These are phyloP conservation scores for Meteorus cinctellus DNA, from an alignment of 2,888 invertebrate species.

Conservation along the genomic window DNA sequence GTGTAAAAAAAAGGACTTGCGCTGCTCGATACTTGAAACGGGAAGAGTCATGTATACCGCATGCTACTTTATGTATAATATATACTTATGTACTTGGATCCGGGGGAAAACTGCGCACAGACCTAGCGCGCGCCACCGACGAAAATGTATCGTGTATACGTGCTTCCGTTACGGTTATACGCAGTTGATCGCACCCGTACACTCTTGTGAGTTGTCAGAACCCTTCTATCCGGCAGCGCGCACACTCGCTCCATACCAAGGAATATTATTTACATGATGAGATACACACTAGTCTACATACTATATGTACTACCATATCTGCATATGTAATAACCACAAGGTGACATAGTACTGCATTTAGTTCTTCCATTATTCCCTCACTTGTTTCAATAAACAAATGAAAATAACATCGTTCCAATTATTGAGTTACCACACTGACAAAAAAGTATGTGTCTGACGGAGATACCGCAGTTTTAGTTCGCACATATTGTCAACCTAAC, in stretches of 20 bases:
- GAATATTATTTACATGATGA: conserved; percentile 16
- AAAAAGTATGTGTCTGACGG: too few relatives aligned
- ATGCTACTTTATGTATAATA: conserved; percentile 38
- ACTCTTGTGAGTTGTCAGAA: conserved; percentile 25
- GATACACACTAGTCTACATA: background rate
- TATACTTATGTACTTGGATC: conserved; percentile 43
- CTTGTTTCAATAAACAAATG: background rate
- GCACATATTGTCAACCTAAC: too few relatives aligned
- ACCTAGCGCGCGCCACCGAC: conserved; percentile 41
- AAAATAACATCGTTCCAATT: background rate
- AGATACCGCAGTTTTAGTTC: too few relatives aligned
- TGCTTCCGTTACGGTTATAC: conserved; percentile 35
- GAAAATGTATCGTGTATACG: conserved; percentile 27
- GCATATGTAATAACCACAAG: background rate
- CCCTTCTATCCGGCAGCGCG: conserved; percentile 8
- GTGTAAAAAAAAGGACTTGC: conserved; percentile 48
- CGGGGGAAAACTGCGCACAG: conserved; percentile 11
- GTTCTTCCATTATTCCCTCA: background rate
- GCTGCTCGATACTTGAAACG: conserved; percentile 56
- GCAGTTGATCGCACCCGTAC: conserved; percentile 41
- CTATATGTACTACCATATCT: background rate
- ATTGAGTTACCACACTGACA: too few relatives aligned
- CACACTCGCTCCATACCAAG: conserved; percentile 10
- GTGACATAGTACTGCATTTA: background rate
- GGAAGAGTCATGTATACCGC: conserved; percentile 46